phyloP scores from a whole-genome alignment of 2,113 vertebrate genomes.

The Hypocryptadius cinnamomeus region DNA sequence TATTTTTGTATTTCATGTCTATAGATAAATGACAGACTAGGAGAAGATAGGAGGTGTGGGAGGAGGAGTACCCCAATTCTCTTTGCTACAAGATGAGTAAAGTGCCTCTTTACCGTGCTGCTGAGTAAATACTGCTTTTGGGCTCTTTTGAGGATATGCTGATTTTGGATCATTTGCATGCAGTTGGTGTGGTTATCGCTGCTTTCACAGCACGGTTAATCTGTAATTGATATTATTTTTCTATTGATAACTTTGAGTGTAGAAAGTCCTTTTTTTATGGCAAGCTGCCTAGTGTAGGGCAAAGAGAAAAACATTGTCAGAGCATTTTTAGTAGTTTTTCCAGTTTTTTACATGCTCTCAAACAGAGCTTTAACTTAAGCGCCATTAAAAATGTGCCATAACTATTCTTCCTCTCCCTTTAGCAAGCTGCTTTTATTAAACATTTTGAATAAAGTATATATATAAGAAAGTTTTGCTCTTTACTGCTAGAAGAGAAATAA shows the following conservation, averaged over 20 bases:
- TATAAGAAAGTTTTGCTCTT: background rate
- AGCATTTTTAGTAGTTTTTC: background rate
- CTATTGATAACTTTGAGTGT: background rate
- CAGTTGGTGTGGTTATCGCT: background rate
- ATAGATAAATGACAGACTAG: background rate
- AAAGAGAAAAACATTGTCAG: background rate
- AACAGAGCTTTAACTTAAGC: background rate
- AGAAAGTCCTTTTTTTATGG: background rate
- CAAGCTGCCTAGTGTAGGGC: background rate
- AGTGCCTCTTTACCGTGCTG: background rate
- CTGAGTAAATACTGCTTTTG: background rate
- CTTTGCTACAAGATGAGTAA: background rate
- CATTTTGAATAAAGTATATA: background rate
- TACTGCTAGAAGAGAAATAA: background rate
- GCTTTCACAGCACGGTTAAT: background rate
- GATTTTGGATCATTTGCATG: background rate
- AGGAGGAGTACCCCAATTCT: background rate
- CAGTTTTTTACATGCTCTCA: background rate
- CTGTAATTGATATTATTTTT: background rate
- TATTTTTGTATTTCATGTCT: background rate
- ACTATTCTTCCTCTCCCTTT: background rate
- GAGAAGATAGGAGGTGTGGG: background rate
- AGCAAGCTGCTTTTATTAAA: background rate
- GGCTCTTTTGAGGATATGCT: background rate
- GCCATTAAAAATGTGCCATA: background rate